These are phyloP conservation scores for Sandelia bainsii DNA, from an alignment of 2,797 vertebrate species.

Conservation along the genomic window DNA sequence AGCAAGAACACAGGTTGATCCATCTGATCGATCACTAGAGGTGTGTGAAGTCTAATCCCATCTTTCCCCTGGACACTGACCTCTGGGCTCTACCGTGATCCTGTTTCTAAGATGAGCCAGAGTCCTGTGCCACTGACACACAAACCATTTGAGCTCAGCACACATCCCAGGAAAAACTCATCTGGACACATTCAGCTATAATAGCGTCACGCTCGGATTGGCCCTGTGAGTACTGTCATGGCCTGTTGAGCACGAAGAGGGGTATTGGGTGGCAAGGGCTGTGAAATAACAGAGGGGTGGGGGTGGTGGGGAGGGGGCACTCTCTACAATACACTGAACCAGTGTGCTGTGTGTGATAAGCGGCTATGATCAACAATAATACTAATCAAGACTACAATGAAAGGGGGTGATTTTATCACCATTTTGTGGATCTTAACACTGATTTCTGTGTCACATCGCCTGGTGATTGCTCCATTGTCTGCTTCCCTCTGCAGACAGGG, in stretches of 20 bases:
- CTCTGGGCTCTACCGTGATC: slow-evolving; percentile 46
- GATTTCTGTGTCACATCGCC: slow-evolving; percentile 19
- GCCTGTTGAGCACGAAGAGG: slow-evolving; percentile 77
- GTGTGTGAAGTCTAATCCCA: slow-evolving; percentile 53
- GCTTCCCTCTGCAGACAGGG: slow-evolving; percentile 10
- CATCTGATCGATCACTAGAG: slow-evolving; percentile 33
- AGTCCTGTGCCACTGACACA: slow-evolving; percentile 56
- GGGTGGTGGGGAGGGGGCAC: slow-evolving; percentile 6
- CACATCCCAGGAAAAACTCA: slow-evolving; percentile 63
- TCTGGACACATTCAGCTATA: slow-evolving; percentile 74
- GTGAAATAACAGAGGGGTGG: slow-evolving; percentile 59
- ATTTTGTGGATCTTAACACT: slow-evolving; percentile 17
- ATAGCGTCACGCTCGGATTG: slow-evolving; percentile 73
- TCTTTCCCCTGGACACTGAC: slow-evolving; percentile 28
- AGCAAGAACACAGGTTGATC: background rate
- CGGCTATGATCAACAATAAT: slow-evolving; percentile 40
- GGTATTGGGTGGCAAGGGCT: slow-evolving; percentile 70
- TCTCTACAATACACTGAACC: slow-evolving; percentile 30
- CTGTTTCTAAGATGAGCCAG: slow-evolving; percentile 61
- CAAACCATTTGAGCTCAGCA: slow-evolving; percentile 61
- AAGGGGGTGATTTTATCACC: slow-evolving; percentile 27
- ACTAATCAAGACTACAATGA: slow-evolving; percentile 34
- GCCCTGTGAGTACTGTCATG: slow-evolving; percentile 76
- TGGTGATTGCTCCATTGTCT: slow-evolving; percentile 47
- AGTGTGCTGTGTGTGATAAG: slow-evolving; percentile 31